Evolutionary conservation across 2,888 invertebrate species (phyloP), one percentile per base, ranked within the genome.

Genomic region (Sarcophaga variegata): DNA sequence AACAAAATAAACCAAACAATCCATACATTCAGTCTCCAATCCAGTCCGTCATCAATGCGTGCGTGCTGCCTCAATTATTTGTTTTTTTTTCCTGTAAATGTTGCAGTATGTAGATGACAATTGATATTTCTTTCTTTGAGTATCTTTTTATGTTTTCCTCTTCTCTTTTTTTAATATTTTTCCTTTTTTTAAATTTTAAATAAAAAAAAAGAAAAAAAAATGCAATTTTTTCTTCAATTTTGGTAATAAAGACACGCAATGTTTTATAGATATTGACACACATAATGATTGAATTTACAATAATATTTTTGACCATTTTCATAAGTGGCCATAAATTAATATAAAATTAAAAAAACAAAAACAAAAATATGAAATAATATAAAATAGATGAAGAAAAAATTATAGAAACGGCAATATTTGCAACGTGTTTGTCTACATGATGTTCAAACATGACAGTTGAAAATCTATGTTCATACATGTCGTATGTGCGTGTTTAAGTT

Each of bases 391-490:
- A 69, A 63, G 54, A 4, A 69, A 82, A 12, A 69, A 62, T 37
- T 3, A 60, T 25, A 78, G 70, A 69, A 25, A 37, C 37, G 10
- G 37, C 37, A 63, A 78, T 78, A 81, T 83, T 78, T 77, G 77
- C 71, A 87, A 84, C 76, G 81, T 87, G 84, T 87, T 76, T 84
- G 87, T 84, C 76, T 71, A 87, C 87, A 87, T 82, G 84, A 87
- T 87, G 87, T 87, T 78, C 22, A 69, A 79, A 87, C 84, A 87
- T 76, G 87, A 82, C 87, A 84, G 78, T 83, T 87, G 71, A 76
- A 78, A 76, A 81, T 63, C 12, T 20, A 67, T 79, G 70, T 79
- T 49, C 2, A 49, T 49, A 14, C 14, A 49, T 49, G 17, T 54
- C 54, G 12, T 54, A 14, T 54, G 54, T 37, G 37, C 37, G 37